A percentile compares a stretch with the other conserved stretches of the same genome.
Evolutionary conservation across 2,113 vertebrate species (phyloP).

Genomic region (Sialia sialis): DNA sequence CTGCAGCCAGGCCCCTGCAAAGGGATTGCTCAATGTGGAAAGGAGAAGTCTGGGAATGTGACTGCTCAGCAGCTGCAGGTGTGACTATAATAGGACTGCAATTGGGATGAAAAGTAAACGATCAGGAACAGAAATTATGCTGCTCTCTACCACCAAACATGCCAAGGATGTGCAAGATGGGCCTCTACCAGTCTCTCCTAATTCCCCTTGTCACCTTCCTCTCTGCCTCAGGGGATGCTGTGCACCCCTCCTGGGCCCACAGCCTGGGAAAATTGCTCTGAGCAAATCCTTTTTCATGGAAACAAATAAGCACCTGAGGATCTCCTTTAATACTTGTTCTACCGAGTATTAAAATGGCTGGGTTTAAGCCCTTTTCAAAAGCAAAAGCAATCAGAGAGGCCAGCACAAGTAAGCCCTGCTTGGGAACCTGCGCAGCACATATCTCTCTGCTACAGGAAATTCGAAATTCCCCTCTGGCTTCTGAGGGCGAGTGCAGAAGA

Average conservation of each 20-base stretch:
- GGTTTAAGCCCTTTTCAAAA: neutral
- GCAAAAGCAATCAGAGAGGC: neutral
- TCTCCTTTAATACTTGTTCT: neutral
- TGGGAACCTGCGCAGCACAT: neutral
- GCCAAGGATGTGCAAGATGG: neutral
- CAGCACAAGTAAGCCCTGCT: neutral
- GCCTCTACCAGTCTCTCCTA: neutral
- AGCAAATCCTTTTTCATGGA: neutral
- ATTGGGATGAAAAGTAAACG: neutral
- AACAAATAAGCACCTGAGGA: constrained; percentile 8
- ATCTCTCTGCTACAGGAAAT: neutral
- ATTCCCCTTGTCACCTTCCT: neutral
- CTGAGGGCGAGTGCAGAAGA: accelerated
- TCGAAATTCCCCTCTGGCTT: neutral
- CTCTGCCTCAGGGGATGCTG: neutral
- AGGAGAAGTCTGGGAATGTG: accelerated
- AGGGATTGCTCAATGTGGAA: neutral
- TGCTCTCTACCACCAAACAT: neutral
- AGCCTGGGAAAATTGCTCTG: neutral
- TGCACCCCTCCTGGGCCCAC: neutral
- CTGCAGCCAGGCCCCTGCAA: neutral
- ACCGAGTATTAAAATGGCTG: neutral
- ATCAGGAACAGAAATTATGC: neutral
- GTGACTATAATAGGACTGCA: neutral
- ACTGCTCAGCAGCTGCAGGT: neutral